Conservation (phyloP, 2,888 invertebrate species). For the Dugesia japonica region DNA sequence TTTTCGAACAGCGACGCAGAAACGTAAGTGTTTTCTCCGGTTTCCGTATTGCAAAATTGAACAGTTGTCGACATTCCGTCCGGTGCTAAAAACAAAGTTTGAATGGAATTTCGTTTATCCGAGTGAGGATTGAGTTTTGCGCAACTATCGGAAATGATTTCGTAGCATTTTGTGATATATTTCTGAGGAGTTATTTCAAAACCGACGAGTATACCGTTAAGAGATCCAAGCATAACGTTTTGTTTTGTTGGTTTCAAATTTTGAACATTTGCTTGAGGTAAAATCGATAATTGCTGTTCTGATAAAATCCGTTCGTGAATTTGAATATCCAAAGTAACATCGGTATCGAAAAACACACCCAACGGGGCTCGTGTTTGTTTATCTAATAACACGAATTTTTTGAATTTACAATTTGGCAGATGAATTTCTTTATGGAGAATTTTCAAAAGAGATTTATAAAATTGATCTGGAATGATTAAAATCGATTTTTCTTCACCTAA, state of each 20-base stretch:
- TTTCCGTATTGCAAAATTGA: constrained; percentile 28
- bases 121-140: background rate
- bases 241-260: background rate
- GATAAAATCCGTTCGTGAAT: background rate
- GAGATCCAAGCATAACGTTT: background rate
- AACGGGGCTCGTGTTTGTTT: constrained; percentile 28
- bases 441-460: constrained; percentile 28
- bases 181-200: constrained; percentile 20
- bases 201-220: constrained; percentile 23
- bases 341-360: constrained; percentile 22
- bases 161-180: background rate
- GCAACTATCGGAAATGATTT: constrained; percentile 14
- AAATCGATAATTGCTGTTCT: background rate
- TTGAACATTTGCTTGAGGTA: background rate
- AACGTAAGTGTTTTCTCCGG: constrained; percentile 9
- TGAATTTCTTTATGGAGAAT: constrained; percentile 8
- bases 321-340: background rate
- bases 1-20: background rate
- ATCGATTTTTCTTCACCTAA: constrained; percentile 26
- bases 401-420: background rate
- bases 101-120: background rate
- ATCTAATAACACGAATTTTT: constrained; percentile 29
- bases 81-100: background rate
- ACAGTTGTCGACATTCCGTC: background rate
- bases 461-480: constrained; percentile 29